Conservation (phyloP, 2,113 vertebrate species). For the Muntiacus reevesi region DNA sequence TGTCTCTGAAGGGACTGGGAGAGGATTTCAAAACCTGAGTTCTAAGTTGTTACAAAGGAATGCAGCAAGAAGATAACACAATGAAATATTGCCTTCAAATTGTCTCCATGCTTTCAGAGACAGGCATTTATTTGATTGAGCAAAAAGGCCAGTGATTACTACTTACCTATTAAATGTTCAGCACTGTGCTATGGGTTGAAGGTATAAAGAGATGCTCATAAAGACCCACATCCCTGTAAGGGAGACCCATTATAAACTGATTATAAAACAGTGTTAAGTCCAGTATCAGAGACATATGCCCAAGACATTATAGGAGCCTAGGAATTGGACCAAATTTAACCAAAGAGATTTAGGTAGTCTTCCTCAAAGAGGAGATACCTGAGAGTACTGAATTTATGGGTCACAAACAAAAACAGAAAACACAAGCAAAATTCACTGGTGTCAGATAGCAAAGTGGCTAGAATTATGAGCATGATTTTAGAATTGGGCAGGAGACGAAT, state of each 20-base stretch:
- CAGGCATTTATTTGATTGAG: neutral
- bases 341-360: neutral
- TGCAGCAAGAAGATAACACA: neutral
- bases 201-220: neutral
- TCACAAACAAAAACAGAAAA: neutral
- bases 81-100: neutral
- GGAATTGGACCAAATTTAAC: neutral
- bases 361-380: neutral
- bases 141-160: neutral
- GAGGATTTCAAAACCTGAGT: neutral
- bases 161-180: neutral
- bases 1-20: neutral
- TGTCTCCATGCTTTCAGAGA: neutral
- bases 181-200: neutral
- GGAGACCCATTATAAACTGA: neutral
- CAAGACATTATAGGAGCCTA: neutral
- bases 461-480: neutral
- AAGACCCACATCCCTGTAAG: neutral
- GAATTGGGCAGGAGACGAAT: neutral
- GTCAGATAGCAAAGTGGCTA: neutral
- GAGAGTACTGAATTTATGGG: neutral
- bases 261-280: neutral
- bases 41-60: neutral
- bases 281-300: neutral
- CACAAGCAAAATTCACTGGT: neutral